These are phyloP conservation scores for Frieseomelitta varia DNA, from an alignment of 1,140 invertebrate genomes.

Conservation along the genomic window DNA sequence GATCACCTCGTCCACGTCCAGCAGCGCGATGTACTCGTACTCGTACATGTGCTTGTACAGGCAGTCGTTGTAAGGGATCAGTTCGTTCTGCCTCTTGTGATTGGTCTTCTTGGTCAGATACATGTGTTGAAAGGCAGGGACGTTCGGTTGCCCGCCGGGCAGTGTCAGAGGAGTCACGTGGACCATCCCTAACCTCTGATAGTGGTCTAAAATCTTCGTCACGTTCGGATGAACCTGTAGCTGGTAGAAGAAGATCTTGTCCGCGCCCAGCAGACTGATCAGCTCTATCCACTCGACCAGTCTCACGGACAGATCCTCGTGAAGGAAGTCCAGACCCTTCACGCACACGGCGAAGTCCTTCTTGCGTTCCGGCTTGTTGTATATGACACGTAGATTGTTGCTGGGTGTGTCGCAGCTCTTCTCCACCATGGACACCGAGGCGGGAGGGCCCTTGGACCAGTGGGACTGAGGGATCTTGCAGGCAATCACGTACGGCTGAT, in stretches of 20 bases:
- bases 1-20: constrained; percentile 97
- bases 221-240: constrained; percentile 95
- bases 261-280: constrained; percentile 92
- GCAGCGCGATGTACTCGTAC: constrained; percentile 94
- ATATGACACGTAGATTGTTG: constrained; percentile 93
- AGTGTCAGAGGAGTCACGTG: constrained; percentile 93
- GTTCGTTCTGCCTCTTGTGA: constrained; percentile 96
- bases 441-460: constrained; percentile 87
- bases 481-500: constrained; percentile 95
- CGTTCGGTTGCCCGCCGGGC: constrained; percentile 95
- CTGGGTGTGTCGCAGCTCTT: constrained; percentile 91
- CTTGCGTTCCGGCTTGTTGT: constrained; percentile 88
- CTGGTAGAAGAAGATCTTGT: constrained; percentile 96
- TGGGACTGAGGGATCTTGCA: constrained; percentile 91
- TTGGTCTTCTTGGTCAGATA: constrained; percentile 95
- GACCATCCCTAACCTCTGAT: constrained; percentile 88
- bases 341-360: constrained; percentile 96
- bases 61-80: constrained; percentile 98
- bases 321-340: constrained; percentile 95
- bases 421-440: constrained; percentile 93
- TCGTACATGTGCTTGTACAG: constrained; percentile 95
- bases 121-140: constrained; percentile 93
- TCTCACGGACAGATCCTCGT: constrained; percentile 94
- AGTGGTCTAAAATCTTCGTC: constrained; percentile 92
- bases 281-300: constrained; percentile 98